A percentile compares a stretch with the other conserved stretches of the same genome.
phyloP scores from a whole-genome alignment of 2,888 invertebrate species.

The Tigriopus californicus region DNA sequence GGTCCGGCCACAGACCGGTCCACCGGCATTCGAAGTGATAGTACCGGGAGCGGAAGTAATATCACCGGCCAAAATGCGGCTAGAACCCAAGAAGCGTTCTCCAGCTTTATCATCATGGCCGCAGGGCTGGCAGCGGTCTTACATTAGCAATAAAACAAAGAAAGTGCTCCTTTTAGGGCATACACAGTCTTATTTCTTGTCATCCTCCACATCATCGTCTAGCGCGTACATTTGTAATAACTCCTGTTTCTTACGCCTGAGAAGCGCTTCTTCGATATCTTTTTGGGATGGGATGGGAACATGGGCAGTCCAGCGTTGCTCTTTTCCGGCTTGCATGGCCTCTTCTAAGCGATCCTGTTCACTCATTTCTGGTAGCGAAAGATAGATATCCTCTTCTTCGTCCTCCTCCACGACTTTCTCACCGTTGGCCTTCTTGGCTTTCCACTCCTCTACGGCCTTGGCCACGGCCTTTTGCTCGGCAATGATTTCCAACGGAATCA shows the following conservation, averaged over 20 bases:
- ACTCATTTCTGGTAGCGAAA: conserved; percentile 17
- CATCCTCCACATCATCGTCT: background rate
- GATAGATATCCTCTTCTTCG: conserved; percentile 53
- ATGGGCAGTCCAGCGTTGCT: conserved; percentile 49
- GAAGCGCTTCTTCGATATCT: conserved; percentile 77
- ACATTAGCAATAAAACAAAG: too few species aligned
- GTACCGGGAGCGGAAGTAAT: too few species aligned
- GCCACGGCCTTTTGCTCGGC: conserved; percentile 48
- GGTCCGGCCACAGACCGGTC: too few species aligned
- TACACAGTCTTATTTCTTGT: background rate
- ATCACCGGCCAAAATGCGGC: too few species aligned
- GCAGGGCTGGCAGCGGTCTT: too few species aligned
- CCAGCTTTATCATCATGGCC: too few species aligned
- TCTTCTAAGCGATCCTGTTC: conserved; percentile 24
- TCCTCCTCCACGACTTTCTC: conserved; percentile 35
- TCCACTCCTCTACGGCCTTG: conserved; percentile 51
- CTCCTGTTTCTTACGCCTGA: conserved; percentile 77
- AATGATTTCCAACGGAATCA: conserved; percentile 65
- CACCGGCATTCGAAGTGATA: too few species aligned
- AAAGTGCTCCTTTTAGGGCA: too few species aligned
- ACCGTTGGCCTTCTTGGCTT: conserved; percentile 33
- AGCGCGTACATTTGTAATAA: conserved; percentile 36
- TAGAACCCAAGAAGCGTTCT: too few species aligned
- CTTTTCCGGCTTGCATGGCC: conserved; percentile 30
- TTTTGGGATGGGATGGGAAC: conserved; percentile 84